Percentiles rank a stretch among this genome's conserved stretches.
These are phyloP conservation scores for Cosmopolites sordidus DNA, from an alignment of 2,888 invertebrate genomes.

Conservation along the genomic window DNA sequence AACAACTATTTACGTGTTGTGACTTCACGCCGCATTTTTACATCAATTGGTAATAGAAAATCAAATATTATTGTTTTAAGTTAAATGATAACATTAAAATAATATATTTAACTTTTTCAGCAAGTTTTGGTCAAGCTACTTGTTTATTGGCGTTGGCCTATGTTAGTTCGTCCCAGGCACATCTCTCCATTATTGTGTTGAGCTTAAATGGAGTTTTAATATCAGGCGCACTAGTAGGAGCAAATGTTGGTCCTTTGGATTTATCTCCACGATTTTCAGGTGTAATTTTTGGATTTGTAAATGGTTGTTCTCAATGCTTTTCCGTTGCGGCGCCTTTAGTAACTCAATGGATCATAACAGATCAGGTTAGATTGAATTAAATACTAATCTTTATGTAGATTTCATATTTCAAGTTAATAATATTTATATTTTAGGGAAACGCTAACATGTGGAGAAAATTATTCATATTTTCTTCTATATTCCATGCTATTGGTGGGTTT, in stretches of 20 bases:
- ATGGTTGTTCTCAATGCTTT: slow-evolving; percentile 68
- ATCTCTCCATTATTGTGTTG: slow-evolving; percentile 7
- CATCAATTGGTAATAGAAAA: not conserved
- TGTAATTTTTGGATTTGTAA: slow-evolving; percentile 77
- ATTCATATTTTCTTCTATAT: not conserved
- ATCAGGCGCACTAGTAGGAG: slow-evolving; percentile 11
- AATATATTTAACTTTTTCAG: too few species aligned
- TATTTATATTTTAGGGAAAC: not conserved
- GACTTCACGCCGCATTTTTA: not conserved
- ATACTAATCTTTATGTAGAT: too few species aligned
- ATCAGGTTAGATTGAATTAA: slow-evolving; percentile 50
- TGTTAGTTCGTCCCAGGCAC: slow-evolving; percentile 5
- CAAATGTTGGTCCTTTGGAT: slow-evolving; percentile 74
- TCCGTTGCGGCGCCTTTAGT: slow-evolving; percentile 74
- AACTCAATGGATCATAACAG: slow-evolving; percentile 63
- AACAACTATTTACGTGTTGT: not conserved
- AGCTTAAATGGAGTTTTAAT: slow-evolving; percentile 3
- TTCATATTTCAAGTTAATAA: too few species aligned
- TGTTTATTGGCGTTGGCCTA: slow-evolving; percentile 16
- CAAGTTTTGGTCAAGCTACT: slow-evolving; percentile 11
- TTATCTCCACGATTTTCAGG: slow-evolving; percentile 80
- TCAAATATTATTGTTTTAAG: not conserved
- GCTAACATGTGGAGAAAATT: not conserved
- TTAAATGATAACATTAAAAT: too few species aligned
- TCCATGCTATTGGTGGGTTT: not conserved